These are phyloP conservation scores for Druceiella hillmani DNA, from an alignment of 2,888 invertebrate species.

Conservation along the genomic window DNA sequence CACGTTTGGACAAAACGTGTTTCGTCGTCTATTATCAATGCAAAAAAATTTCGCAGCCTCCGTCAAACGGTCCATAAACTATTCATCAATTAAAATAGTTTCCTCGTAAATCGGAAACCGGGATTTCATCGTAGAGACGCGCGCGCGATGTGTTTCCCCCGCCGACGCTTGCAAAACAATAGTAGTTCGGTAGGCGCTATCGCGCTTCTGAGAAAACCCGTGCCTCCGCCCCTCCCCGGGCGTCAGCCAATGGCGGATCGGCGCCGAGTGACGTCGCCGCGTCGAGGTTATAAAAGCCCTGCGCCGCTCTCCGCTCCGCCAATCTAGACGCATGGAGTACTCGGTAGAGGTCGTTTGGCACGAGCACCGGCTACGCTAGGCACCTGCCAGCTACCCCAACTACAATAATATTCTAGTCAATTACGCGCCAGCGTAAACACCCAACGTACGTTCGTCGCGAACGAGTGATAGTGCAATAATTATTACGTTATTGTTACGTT, in stretches of 20 bases:
- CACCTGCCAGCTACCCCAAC: constrained; percentile 52
- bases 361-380: constrained; percentile 57
- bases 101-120: no score
- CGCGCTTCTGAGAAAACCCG: constrained; percentile 50
- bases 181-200: no score
- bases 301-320: constrained; percentile 44
- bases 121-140: not conserved
- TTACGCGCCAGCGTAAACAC: constrained; percentile 39
- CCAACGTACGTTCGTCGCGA: constrained; percentile 46
- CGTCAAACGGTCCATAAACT: no score
- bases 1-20: no score
- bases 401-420: constrained; percentile 51
- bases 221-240: constrained; percentile 31
- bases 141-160: constrained; percentile 31
- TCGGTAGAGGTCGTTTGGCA: constrained; percentile 57
- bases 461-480: constrained; percentile 54
- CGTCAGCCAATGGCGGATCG: constrained; percentile 22
- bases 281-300: constrained; percentile 46
- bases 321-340: constrained; percentile 55
- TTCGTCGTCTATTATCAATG: no score
- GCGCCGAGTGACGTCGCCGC: constrained; percentile 33
- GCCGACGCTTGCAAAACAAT: constrained; percentile 39
- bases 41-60: no score
- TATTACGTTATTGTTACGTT: no score
- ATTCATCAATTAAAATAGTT: no score